Conservation (phyloP, 2,888 invertebrate genomes). For the Caenorhabditis doughertyi region DNA sequence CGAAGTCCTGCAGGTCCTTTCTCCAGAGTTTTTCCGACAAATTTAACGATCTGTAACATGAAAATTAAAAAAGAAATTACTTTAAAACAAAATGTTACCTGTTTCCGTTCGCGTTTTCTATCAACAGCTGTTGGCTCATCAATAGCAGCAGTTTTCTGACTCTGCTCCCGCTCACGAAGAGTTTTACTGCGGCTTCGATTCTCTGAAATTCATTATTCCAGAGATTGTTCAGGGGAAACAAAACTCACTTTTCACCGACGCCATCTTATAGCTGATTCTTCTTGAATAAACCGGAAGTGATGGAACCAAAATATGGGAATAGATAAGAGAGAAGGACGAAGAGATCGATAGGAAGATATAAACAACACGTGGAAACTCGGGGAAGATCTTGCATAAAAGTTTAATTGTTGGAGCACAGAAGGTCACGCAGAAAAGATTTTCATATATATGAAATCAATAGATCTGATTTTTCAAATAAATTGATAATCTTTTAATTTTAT, state of each 20-base stretch:
- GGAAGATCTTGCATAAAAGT: too few relatives aligned
- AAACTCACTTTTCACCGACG: slow-evolving; percentile 19
- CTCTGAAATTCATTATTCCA: background rate
- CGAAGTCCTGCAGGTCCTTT: slow-evolving; percentile 38
- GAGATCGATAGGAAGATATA: too few relatives aligned
- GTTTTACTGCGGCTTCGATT: slow-evolving; percentile 16
- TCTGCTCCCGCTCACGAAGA: slow-evolving; percentile 3
- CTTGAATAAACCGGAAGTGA: slow-evolving; percentile 3
- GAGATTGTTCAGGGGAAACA: background rate
- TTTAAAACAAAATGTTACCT: background rate
- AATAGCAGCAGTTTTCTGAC: background rate
- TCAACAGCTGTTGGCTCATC: slow-evolving; percentile 7
- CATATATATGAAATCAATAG: too few relatives aligned
- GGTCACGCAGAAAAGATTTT: too few relatives aligned
- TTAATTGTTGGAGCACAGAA: too few relatives aligned
- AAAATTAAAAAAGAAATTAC: background rate
- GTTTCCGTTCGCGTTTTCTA: slow-evolving; percentile 24
- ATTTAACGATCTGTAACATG: slow-evolving; percentile 15
- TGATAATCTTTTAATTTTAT: too few relatives aligned
- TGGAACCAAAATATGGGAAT: too few relatives aligned
- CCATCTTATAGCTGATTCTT: slow-evolving; percentile 5
- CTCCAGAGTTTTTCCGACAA: slow-evolving; percentile 16
- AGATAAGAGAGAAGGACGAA: too few relatives aligned
- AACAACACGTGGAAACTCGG: too few relatives aligned
- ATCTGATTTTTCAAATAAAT: too few relatives aligned